Evolutionary conservation across 2,888 invertebrate genomes (phyloP).

Genomic region (Sthenelais limicola): DNA sequence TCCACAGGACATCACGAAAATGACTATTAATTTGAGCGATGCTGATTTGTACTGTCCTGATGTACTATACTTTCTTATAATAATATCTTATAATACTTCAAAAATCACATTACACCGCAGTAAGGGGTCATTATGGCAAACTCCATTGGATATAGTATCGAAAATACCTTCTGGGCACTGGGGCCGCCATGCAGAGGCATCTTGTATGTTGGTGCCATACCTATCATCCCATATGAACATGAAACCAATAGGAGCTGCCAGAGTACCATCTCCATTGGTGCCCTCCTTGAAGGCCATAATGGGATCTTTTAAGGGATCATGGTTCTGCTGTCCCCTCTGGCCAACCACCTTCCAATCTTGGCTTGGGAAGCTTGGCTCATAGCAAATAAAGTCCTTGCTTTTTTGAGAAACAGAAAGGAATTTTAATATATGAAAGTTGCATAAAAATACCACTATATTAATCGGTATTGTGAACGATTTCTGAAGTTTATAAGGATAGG

Average conservation of each 20-base stretch:
- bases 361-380: not conserved
- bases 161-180: not conserved
- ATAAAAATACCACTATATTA: too few relatives aligned
- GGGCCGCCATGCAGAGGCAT: conserved; percentile 9
- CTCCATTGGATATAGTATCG: too few relatives aligned
- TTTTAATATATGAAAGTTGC: too few relatives aligned
- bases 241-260: not conserved
- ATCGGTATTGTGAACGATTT: too few relatives aligned
- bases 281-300: not conserved
- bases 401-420: not conserved
- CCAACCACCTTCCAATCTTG: not conserved
- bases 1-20: too few relatives aligned
- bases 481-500: too few relatives aligned
- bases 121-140: too few relatives aligned
- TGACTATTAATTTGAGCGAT: too few relatives aligned
- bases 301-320: not conserved
- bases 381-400: conserved; percentile 23
- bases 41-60: too few relatives aligned
- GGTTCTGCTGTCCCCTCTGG: conserved; percentile 13
- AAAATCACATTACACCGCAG: too few relatives aligned
- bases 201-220: not conserved
- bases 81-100: too few relatives aligned
- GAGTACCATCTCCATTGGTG: not conserved
- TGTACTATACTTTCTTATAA: too few relatives aligned
- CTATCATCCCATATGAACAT: conserved; percentile 15